Base-by-base conservation (phyloP, 2,797 vertebrate genomes). In the Philypnodon macrostomus region DNA sequence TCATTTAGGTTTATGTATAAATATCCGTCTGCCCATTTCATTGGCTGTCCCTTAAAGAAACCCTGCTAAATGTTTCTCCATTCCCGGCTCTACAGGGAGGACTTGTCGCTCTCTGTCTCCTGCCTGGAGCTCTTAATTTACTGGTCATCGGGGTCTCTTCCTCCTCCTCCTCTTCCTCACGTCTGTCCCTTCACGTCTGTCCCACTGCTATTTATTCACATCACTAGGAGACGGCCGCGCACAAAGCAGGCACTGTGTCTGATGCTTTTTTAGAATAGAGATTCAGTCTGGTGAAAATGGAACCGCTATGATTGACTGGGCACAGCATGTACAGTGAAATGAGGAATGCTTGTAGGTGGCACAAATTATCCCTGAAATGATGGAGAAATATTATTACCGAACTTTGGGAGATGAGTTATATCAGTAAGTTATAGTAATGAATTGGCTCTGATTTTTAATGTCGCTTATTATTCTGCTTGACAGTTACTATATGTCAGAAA, bases 171-270 rank as follows among this genome's bases (percentile, higher is more conserved):
- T n/a, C 36, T 62, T 31, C 21, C 53, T 52, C 34, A 2, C 41
- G 45, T 57, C 74, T 67, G 60, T 58, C 77, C 57, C 52, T 41
- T 53, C 54, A 57, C 44, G 63, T 59, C 70, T 74, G 67, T 79
- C 72, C 54, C 63, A 53, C 61, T 73, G 79, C 85, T 85, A 81
- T 87, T 85, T 85, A 85, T 81, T 79, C 80, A 71, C 80, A 83
- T 84, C 79, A 63, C 85, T 77, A 75, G 79, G 81, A 85, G 70
- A 85, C 80, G 47, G 37, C 71, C 32, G 57, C 44, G 74, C 77
- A 87, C 83, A 85, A 85, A 87, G 85, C 77, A 75, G 34, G 40
- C 83, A 69, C 80, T 87, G 80, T 85, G 79, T 85, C 77, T 19
- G 24, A 49, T 58, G 48, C 73, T 79, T 78, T 79, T 85, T 78